These are phyloP conservation scores for Dryas iulia DNA, from an alignment of 1,140 invertebrate species.

Conservation along the genomic window DNA sequence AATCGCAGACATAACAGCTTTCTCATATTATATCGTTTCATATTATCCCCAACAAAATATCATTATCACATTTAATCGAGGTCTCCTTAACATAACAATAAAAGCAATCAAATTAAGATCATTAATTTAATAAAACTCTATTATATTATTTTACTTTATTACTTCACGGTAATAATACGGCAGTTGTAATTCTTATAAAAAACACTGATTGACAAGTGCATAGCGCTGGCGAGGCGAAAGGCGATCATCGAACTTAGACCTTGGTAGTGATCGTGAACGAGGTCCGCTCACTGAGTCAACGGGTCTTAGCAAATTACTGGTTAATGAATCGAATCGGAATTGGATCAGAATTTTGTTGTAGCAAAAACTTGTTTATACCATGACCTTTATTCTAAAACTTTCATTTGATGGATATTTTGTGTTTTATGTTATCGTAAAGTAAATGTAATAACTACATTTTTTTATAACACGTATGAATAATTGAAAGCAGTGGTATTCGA, in stretches of 20 bases:
- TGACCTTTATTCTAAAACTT: conserved; percentile 11
- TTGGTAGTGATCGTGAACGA: conserved; percentile 61
- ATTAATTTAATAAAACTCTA: neutral
- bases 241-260: conserved; percentile 60
- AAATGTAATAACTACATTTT: too few species aligned
- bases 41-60: neutral
- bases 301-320: conserved; percentile 12
- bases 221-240: conserved; percentile 42
- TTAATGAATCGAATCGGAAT: conserved; percentile 15
- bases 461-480: too few species aligned
- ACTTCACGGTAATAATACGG: neutral
- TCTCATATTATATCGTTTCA: too few species aligned
- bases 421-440: too few species aligned
- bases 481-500: too few species aligned
- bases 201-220: conserved; percentile 26
- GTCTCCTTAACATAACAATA: neutral
- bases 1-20: too few species aligned
- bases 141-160: neutral
- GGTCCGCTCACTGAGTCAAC: conserved; percentile 40
- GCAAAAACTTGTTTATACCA: conserved; percentile 13
- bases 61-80: neutral
- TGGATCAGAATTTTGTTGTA: neutral
- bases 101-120: neutral
- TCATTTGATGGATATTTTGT: neutral
- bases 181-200: conserved; percentile 4